Conservation (phyloP, 2,113 vertebrate species). For the Spilogale gracilis region DNA sequence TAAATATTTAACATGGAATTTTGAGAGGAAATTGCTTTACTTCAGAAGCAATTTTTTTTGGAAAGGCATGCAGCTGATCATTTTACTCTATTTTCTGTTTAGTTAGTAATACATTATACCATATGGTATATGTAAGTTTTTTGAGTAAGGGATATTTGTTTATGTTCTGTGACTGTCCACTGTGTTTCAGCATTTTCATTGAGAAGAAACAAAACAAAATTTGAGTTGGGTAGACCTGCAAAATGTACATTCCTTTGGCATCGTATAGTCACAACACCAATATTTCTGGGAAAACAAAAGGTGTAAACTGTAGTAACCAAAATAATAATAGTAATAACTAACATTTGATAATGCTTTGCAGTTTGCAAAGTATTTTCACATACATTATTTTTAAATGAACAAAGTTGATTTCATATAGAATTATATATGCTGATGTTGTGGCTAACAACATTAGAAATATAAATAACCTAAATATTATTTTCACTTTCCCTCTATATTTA, state of each 20-base stretch:
- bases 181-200: conserved; percentile 53
- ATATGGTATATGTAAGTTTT: background rate
- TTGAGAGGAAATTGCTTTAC: background rate
- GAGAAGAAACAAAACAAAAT: conserved; percentile 41
- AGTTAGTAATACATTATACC: background rate
- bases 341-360: conserved; percentile 19
- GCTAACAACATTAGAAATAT: conserved; percentile 49
- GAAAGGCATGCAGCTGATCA: background rate
- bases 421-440: conserved; percentile 20
- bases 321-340: conserved; percentile 51
- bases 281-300: conserved; percentile 45
- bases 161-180: conserved; percentile 22
- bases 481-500: background rate
- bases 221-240: background rate
- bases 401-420: conserved; percentile 31
- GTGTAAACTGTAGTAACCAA: conserved; percentile 25
- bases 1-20: conserved; percentile 77
- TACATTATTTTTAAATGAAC: conserved; percentile 57
- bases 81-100: conserved; percentile 12
- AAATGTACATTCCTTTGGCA: conserved; percentile 34
- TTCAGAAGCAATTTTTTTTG: background rate
- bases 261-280: background rate
- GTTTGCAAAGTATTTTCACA: background rate
- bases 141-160: conserved; percentile 50
- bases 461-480: conserved; percentile 54